Evolutionary conservation across 2,888 invertebrate genomes (phyloP).

Genomic region (Clunio marinus): DNA sequence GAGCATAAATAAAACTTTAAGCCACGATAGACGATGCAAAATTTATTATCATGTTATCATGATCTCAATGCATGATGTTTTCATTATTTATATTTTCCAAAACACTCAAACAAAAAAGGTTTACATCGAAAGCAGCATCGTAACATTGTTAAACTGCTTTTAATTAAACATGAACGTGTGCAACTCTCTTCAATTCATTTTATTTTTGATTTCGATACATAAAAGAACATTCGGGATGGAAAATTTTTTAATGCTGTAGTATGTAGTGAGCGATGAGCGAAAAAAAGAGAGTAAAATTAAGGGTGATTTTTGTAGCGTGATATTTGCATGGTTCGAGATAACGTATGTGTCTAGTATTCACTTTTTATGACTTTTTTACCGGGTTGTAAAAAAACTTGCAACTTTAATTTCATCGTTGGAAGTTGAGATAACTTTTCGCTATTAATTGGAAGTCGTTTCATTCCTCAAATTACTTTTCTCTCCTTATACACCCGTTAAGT

Average conservation of each 20-base stretch:
- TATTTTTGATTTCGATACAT: neutral
- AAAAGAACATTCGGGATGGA: neutral
- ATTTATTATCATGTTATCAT: conserved; percentile 34
- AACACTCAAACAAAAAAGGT: neutral
- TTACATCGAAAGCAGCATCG: neutral
- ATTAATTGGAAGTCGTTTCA: neutral
- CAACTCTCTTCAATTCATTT: neutral
- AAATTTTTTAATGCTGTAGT: neutral
- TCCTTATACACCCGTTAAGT: too few species aligned
- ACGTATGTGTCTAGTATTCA: conserved; percentile 9
- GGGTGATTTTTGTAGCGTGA: conserved; percentile 1
- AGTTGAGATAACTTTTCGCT: neutral
- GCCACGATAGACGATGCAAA: neutral
- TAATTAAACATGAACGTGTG: conserved; percentile 25
- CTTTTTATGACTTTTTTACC: neutral
- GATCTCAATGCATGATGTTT: conserved; percentile 1
- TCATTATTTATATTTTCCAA: neutral
- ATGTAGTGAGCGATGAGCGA: too few species aligned
- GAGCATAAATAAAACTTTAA: too few species aligned
- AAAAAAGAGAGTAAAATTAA: neutral
- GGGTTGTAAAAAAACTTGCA: neutral
- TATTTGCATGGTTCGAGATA: conserved; percentile 15
- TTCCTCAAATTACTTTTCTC: too few species aligned
- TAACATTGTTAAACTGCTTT: conserved; percentile 30
- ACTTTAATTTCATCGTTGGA: neutral